Percentiles rank a stretch among this genome's conserved stretches.
phyloP scores from a whole-genome alignment of 2,797 vertebrate species.

The Carcharodon carcharias region DNA sequence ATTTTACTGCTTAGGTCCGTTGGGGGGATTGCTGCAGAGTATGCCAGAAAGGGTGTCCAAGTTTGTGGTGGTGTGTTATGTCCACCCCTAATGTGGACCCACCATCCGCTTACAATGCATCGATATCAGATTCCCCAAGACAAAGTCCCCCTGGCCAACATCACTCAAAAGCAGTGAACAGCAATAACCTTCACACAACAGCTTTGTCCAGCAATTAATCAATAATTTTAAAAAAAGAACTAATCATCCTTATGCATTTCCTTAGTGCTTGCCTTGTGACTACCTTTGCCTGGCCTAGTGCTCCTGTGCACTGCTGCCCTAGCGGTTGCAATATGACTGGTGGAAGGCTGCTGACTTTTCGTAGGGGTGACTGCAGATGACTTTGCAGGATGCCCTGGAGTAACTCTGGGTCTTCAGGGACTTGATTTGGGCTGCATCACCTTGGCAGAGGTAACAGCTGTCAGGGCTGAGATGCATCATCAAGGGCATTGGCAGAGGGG shows the following conservation, averaged over 20 bases:
- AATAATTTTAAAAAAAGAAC: too few relatives aligned
- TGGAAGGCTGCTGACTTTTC: neutral
- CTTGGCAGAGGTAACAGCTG: neutral
- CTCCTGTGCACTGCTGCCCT: neutral
- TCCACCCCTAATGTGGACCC: neutral
- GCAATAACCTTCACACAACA: neutral
- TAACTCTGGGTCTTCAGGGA: neutral
- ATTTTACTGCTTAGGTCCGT: too few relatives aligned
- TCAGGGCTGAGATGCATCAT: too few relatives aligned
- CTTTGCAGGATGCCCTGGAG: neutral
- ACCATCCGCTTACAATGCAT: neutral
- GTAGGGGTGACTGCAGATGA: neutral
- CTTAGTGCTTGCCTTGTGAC: neutral
- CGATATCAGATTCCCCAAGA: neutral
- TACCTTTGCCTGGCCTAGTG: neutral
- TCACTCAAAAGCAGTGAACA: neutral
- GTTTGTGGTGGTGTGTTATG: neutral
- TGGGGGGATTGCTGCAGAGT: neutral
- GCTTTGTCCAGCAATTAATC: too few relatives aligned
- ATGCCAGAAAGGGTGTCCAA: neutral
- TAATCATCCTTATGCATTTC: neutral
- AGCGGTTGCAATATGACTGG: neutral
- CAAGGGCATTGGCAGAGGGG: too few relatives aligned
- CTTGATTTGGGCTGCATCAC: neutral
- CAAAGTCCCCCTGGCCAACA: neutral